Percentiles rank a stretch among this genome's conserved stretches.
phyloP scores from a whole-genome alignment of 2,797 vertebrate genomes.

The Pipistrellus pipistrellus region DNA sequence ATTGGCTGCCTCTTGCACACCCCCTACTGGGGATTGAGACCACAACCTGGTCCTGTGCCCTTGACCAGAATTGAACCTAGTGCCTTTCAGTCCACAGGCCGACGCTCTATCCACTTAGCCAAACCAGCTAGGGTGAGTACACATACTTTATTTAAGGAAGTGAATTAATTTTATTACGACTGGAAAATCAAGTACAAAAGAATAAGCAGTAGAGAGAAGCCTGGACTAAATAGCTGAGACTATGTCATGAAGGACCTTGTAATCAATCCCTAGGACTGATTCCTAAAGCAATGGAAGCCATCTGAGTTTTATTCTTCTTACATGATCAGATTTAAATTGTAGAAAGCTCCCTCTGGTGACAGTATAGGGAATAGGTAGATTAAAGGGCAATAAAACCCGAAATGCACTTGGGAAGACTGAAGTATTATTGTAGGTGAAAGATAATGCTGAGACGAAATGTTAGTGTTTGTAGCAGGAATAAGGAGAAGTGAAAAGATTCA shows the following conservation, averaged over 20 bases:
- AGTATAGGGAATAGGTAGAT: background rate
- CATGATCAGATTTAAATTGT: background rate
- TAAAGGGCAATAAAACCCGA: background rate
- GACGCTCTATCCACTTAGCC: too few relatives aligned
- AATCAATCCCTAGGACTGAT: background rate
- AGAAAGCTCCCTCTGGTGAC: slow-evolving; percentile 41
- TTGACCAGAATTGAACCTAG: too few relatives aligned
- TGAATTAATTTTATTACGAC: background rate
- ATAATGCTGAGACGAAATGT: background rate
- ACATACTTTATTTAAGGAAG: slow-evolving; percentile 15
- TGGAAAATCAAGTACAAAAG: background rate
- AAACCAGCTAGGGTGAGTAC: too few relatives aligned
- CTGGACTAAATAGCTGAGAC: background rate
- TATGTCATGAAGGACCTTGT: background rate
- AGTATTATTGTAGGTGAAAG: background rate
- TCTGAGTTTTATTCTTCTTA: background rate
- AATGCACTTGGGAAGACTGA: background rate
- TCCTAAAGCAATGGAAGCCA: background rate
- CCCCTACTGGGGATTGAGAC: too few relatives aligned
- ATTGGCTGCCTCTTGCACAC: too few relatives aligned
- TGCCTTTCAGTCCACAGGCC: too few relatives aligned
- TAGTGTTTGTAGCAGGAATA: background rate
- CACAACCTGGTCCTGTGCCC: too few relatives aligned
- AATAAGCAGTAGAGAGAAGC: background rate
- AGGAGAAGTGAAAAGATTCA: background rate